phyloP scores from a whole-genome alignment of 2,113 vertebrate genomes.

The Burhinus bistriatus region DNA sequence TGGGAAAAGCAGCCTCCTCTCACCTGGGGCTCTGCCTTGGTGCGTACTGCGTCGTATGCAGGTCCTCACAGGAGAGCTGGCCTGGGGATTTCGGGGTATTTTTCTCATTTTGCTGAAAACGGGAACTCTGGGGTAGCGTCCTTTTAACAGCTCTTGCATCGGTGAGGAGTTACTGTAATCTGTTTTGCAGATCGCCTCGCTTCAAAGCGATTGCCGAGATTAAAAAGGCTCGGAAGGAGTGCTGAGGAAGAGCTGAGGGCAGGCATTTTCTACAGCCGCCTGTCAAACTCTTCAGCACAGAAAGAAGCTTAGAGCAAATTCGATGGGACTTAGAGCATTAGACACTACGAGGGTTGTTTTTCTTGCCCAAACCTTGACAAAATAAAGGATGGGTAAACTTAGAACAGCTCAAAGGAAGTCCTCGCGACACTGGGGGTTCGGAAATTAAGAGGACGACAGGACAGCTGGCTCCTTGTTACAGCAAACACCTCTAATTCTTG shows the following conservation, averaged over 20 bases:
- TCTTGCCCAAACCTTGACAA: not conserved
- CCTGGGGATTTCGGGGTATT: not conserved
- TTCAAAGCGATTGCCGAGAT: not conserved
- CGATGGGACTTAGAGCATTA: not conserved
- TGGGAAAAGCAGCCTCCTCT: not conserved
- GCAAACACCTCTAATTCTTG: not conserved
- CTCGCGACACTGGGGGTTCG: accelerated
- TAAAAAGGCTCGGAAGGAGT: not conserved
- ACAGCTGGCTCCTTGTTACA: not conserved
- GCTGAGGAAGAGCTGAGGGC: not conserved
- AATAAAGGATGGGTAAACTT: not conserved
- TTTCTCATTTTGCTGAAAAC: not conserved
- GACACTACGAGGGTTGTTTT: accelerated
- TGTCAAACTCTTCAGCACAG: not conserved
- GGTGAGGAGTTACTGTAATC: not conserved
- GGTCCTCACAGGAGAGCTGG: not conserved
- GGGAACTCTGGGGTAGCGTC: not conserved
- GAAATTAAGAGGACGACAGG: not conserved
- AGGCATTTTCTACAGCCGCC: not conserved
- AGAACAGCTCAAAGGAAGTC: not conserved
- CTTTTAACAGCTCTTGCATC: not conserved
- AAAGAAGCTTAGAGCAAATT: not conserved
- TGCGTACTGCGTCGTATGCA: accelerated
- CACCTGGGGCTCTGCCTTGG: too few species aligned
- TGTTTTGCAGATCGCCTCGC: not conserved